Base-by-base conservation (phyloP, 2,113 vertebrate genomes). In the Rousettus leschenaultii region DNA sequence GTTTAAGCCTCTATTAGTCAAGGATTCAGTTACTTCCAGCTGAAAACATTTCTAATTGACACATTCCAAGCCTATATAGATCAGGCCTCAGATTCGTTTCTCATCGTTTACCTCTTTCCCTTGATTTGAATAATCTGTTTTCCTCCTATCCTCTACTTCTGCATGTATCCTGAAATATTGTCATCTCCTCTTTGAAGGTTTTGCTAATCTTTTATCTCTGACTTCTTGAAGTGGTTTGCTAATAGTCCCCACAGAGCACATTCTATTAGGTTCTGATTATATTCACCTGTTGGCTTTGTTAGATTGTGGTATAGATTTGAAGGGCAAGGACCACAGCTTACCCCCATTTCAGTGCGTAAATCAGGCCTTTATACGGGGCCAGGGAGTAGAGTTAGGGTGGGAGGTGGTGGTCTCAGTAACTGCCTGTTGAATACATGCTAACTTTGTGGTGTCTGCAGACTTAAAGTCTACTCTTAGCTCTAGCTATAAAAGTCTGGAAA, bases 401-500 rank as follows among this genome's bases (percentile, higher is more conserved):
- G 45, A 63, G 2, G 21, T 14, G 26, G 30, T 66, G 5, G 43
- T 79, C 87, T 79, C 22, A 61, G 63, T 33, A 30, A 38, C 63
- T 65, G 79, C 53, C 79, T 94, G 1, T 26, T 70, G 61, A 59
- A 18, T 82, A 55, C 33, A 48, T 77, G 28, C 53, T 80, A 61
- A 40, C 63, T 90, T 40, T 70, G 59, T 83, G 40, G 63, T 74
- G 2, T 85, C 70, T 28, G 35, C 24, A 85, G 45, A 90, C 45
- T 43, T 51, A 65, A 87, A 40, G 18, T n/a, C 57, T 66, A 35
- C 45, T 57, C 85, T 86, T 57, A 77, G 57, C 35, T 30, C 14
- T 61, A 38, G 55, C 38, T 87, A 3, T 63, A 55, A 82, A 92
- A n/a, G 80, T 94, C 97, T 98, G 97, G 95, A 97, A 96, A 92